These are phyloP conservation scores for Dorcus parallelipipedus DNA, from an alignment of 2,888 invertebrate species.

Conservation along the genomic window DNA sequence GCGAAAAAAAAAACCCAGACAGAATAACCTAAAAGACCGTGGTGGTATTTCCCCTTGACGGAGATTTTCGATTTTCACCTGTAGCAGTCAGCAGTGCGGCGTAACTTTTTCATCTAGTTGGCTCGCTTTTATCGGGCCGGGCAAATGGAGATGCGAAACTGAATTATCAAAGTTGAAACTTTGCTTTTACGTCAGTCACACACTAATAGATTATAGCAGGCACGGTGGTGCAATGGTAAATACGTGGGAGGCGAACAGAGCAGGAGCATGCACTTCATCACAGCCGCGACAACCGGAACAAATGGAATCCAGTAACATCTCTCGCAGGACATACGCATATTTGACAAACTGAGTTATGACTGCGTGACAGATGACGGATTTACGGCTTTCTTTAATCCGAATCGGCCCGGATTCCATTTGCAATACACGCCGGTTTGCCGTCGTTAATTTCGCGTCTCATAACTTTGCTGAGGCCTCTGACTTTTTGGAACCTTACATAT, in stretches of 20 bases:
- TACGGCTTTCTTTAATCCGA: conserved; percentile 33
- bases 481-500: background rate
- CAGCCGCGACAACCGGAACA: conserved; percentile 42
- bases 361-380: conserved; percentile 35
- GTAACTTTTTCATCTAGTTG: conserved; percentile 20
- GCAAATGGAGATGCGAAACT: conserved; percentile 27
- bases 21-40: too few species aligned
- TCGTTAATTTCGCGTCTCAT: conserved; percentile 2
- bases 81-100: background rate
- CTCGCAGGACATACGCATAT: conserved; percentile 38
- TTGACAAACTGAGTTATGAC: conserved; percentile 31
- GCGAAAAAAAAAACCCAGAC: too few species aligned
- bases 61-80: too few species aligned
- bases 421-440: background rate
- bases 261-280: conserved; percentile 33
- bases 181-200: conserved; percentile 25
- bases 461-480: too few species aligned
- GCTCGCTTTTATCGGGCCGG: background rate
- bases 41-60: too few species aligned
- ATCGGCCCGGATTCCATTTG: conserved; percentile 11
- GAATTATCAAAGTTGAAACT: conserved; percentile 28
- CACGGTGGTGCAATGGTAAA: conserved; percentile 33
- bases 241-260: too few species aligned
- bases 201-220: conserved; percentile 30
- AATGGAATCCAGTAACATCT: conserved; percentile 38